Conservation (phyloP, 2,113 vertebrate species). For the Gallinago jamesoni region DNA sequence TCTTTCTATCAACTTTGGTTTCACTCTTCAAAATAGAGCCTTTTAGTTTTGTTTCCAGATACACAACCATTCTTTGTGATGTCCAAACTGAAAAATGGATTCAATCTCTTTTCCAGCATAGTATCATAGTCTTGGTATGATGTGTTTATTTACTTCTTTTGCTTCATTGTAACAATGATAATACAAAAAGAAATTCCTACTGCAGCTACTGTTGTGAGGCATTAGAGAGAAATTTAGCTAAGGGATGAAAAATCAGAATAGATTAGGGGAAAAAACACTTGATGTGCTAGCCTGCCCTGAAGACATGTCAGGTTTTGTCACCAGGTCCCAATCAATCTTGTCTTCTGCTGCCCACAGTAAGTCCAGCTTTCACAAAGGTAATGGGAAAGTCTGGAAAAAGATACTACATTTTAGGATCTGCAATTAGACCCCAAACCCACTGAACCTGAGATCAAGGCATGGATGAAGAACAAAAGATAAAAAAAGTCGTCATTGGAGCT, state of each 20-base stretch:
- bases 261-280: neutral
- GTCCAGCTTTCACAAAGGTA: neutral
- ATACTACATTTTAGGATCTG: neutral
- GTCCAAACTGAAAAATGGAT: neutral
- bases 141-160: neutral
- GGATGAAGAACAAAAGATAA: neutral
- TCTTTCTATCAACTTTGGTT: neutral
- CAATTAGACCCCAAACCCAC: neutral
- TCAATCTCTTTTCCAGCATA: neutral
- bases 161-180: neutral
- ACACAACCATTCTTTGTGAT: neutral
- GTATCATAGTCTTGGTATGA: neutral
- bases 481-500: rapidly evolving
- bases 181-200: neutral
- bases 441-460: neutral
- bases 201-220: neutral
- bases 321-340: neutral
- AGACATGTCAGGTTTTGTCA: neutral
- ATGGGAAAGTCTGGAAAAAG: neutral
- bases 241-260: neutral
- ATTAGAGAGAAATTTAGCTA: neutral
- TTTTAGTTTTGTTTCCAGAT: neutral
- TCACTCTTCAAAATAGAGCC: neutral
- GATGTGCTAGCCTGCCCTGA: neutral
- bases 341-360: neutral